These are phyloP conservation scores for Flabesymbios commensalis DNA, from an alignment of 2,888 invertebrate genomes.

Conservation along the genomic window DNA sequence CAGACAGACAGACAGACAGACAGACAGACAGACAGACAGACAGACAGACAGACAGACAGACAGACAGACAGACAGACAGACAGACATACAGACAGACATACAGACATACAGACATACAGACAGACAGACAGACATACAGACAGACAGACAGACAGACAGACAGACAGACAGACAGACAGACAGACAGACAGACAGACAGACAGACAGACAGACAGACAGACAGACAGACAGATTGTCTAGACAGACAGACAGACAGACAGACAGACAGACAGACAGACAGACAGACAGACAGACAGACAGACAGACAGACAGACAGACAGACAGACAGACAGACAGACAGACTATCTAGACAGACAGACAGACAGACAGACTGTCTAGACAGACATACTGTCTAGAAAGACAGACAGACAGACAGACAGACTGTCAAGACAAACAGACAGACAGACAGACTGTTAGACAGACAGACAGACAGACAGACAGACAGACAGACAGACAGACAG, in stretches of 20 bases:
- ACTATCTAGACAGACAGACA: conserved; percentile 9
- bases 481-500: conserved; percentile 18
- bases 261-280: conserved; percentile 11
- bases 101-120: conserved; percentile 10
- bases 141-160: conserved; percentile 11
- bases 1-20: conserved; percentile 1
- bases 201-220: conserved; percentile 12
- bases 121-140: conserved; percentile 12
- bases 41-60: conserved; percentile 13
- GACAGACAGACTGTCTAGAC: conserved; percentile 12
- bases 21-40: conserved; percentile 4
- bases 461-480: conserved; percentile 18
- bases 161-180: conserved; percentile 10
- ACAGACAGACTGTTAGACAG: conserved; percentile 15
- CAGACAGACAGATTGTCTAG: conserved; percentile 9
- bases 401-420: conserved; percentile 8
- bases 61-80: conserved; percentile 7
- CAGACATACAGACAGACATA: conserved; percentile 5
- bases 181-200: conserved; percentile 7
- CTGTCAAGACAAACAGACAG: conserved; percentile 8
- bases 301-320: conserved; percentile 18
- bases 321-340: conserved; percentile 12
- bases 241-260: conserved; percentile 3
- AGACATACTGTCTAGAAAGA: conserved; percentile 4
- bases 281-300: conserved; percentile 14